A percentile compares a stretch with the other conserved stretches of the same genome.
Evolutionary conservation across 2,113 vertebrate genomes (phyloP).

Genomic region (Uria lomvia): DNA sequence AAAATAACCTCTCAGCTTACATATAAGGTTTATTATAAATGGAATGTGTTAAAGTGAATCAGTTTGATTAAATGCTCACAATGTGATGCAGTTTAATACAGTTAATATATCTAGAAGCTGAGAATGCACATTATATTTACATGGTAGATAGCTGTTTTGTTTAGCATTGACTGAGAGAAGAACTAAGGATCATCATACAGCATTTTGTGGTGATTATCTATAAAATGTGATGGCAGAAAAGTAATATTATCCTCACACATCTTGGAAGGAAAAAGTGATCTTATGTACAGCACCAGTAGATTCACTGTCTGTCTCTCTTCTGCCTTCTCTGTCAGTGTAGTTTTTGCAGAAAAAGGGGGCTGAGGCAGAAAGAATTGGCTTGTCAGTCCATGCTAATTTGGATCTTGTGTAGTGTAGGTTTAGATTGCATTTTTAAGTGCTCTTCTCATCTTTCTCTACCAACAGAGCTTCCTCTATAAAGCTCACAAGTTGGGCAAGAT

Average conservation of each 20-base stretch:
- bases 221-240: neutral
- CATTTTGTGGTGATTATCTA: neutral
- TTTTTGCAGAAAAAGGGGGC: neutral
- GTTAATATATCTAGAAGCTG: neutral
- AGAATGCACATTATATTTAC: neutral
- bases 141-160: neutral
- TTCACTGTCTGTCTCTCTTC: neutral
- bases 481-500: neutral
- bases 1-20: neutral
- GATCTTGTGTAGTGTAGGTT: neutral
- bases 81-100: neutral
- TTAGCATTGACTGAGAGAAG: neutral
- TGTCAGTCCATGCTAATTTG: neutral
- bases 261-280: neutral
- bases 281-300: neutral
- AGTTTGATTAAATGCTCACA: neutral
- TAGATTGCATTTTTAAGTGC: neutral
- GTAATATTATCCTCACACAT: neutral
- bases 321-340: neutral
- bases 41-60: neutral
- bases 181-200: neutral
- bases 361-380: neutral
- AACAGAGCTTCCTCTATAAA: neutral
- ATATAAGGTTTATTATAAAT: neutral
- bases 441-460: neutral